These are phyloP conservation scores for Vombatus ursinus DNA, from an alignment of 2,113 vertebrate genomes.

Conservation along the genomic window DNA sequence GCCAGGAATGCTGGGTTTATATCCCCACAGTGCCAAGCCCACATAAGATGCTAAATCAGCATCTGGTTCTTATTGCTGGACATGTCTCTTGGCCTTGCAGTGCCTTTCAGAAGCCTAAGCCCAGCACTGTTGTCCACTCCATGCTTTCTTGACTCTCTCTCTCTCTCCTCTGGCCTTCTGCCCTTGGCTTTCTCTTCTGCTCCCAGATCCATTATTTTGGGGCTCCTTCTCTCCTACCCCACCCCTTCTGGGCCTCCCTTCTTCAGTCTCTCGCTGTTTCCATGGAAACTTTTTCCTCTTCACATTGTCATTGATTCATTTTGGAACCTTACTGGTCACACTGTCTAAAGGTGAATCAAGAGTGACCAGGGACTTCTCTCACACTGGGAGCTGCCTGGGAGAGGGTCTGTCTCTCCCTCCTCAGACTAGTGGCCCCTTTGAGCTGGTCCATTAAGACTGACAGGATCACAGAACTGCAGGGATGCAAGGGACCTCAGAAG, in stretches of 20 bases:
- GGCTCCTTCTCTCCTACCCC: background rate
- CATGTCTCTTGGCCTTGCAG: background rate
- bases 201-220: rapidly evolving
- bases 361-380: too few relatives aligned
- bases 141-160: background rate
- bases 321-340: constrained; percentile 16
- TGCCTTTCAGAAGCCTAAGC: too few relatives aligned
- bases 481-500: too few relatives aligned
- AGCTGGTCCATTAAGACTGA: background rate
- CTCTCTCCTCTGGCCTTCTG: too few relatives aligned
- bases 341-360: background rate
- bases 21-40: too few relatives aligned
- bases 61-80: too few relatives aligned
- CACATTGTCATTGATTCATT: constrained; percentile 39
- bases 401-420: background rate
- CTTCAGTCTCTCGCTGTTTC: constrained; percentile 49
- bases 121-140: background rate
- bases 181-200: background rate
- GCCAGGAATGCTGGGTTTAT: too few relatives aligned
- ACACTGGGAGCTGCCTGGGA: background rate
- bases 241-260: constrained; percentile 8
- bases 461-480: rapidly evolving
- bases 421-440: background rate
- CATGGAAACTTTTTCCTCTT: constrained; percentile 71
- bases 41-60: too few relatives aligned